Evolutionary conservation across 1,140 invertebrate species (phyloP), one percentile per base, ranked within the genome.

Genomic region (Brachystomella parvula): DNA sequence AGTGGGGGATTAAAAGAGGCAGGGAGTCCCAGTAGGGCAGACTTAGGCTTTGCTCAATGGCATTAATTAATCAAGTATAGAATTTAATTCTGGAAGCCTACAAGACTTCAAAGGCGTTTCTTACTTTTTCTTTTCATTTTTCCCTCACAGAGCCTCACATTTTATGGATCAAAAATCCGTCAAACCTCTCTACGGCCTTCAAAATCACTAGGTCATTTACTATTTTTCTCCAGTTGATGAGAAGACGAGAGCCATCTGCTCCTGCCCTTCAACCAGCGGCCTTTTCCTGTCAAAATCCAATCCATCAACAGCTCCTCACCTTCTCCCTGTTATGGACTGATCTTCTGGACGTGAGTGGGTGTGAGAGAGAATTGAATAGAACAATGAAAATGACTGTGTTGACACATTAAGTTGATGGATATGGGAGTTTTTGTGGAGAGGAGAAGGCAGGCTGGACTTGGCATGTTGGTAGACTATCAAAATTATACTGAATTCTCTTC

Each of bases 31-130:
- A 53, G 12, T 15, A 24, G 57, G 57, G 29, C 9, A 24, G 57
- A 59, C 57, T 59, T 59, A 30, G 30, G 26, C 30, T 31, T 53
- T 35, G 49, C 26, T 66, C 33, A 66, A 66, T 66, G 65, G 65
- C 65, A 66, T 61, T 66, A 66, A 66, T 66, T 66, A 66, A 66
- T 66, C 56, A 66, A 66, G 58, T 66, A 66, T 66, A 66, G 65
- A 66, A 66, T 65, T 65, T 60, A 65, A 65, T 65, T 65, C 60
- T 29, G 56, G 56, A 49, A 39, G 35, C 35, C 35, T 19, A 9
- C 35, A 39, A 39, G 35, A 6, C 35, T 39, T n/a, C 39, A 44
- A 44, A 44, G n/a, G 39, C 39, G 9, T 44, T 44, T 44, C 39
- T 44, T n/a, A 9, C 39, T 44, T 26, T 63, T 44, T 44, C 61